Conservation (phyloP, 2,888 invertebrate genomes). For the Aphodius sticticus region DNA sequence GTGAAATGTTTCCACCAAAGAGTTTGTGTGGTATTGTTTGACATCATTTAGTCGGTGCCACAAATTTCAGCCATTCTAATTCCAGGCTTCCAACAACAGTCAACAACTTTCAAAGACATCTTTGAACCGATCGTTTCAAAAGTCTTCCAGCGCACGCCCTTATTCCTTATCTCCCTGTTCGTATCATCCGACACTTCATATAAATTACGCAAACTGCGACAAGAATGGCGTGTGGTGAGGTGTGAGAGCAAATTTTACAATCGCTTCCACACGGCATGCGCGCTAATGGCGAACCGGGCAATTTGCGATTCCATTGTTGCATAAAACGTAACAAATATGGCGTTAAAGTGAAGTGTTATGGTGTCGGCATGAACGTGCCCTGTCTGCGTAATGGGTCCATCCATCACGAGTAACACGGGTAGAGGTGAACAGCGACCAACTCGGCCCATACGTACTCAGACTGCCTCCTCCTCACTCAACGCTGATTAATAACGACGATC, state of each 20-base stretch:
- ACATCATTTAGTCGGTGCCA: no score
- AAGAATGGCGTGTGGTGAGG: background rate
- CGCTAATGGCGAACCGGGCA: slow-evolving; percentile 14
- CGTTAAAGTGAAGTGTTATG: slow-evolving; percentile 45
- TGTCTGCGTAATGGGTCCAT: slow-evolving; percentile 50
- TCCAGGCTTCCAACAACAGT: no score
- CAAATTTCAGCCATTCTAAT: no score
- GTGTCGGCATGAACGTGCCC: slow-evolving; percentile 48
- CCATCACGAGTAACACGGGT: slow-evolving; percentile 51
- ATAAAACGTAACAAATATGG: slow-evolving; percentile 34
- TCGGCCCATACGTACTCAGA: background rate
- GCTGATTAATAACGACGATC: background rate
- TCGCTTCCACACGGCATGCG: background rate
- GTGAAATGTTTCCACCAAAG: no score
- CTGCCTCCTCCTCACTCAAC: background rate
- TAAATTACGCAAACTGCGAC: background rate
- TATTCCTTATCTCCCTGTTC: background rate
- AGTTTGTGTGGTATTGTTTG: no score
- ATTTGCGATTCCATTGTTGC: slow-evolving; percentile 34
- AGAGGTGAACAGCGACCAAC: slow-evolving; percentile 23
- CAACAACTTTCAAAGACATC: no score
- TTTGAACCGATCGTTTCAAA: no score
- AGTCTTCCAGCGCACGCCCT: background rate
- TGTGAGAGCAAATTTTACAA: background rate
- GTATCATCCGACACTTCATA: background rate